Base-by-base conservation (phyloP, 1,140 invertebrate species). In the Atta colombica region DNA sequence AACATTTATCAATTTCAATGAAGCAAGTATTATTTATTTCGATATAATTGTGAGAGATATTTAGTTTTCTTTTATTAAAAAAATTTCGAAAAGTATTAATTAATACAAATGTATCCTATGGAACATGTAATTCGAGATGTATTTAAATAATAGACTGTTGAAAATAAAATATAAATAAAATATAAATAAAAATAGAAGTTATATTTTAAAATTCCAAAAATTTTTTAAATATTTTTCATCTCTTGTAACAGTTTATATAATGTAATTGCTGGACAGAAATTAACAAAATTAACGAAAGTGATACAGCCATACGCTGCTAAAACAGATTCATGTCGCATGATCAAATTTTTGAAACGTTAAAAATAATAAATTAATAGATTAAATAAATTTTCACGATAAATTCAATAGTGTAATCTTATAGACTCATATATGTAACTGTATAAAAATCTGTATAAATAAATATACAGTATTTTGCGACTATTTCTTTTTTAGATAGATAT, bases 341-440 rank as follows among this genome's bases (percentile, higher is more conserved):
- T 58, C 7, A 16, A 3, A 71, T 49, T 72, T 53, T 53, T 2
- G 6, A n/a, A n/a, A 72, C 7, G 12, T 82, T 2, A 28, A 61
- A 35, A 58, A 71, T 3, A 28, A 82, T 71, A 45, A 81, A 81
- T 45, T 80, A 45, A 55, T 21, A 49, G 1, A 61, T 71, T 16
- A 82, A 72, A 5, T 25, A 58, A 58, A 49, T 61, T 81, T 81
- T 49, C 5, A 71, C 60, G 18, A 12, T 28, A 80, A 80, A 80
- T 55, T 69, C 1, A 81, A 81, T 45, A 31, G 6, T 4, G 10
- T 0, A 35, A 18, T 12, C 39, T 39, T 45, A 5, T 14, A 61
- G 4, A 21, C 5, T 0, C 1, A 28, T 53, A 25, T 2, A 31
- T 28, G n/a, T 35, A 31, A 49, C 8, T 16, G 16, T 18, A 21